Percentiles rank a stretch among this genome's conserved stretches.
phyloP scores from a whole-genome alignment of 2,888 invertebrate genomes.

The Achlya flavicornis region DNA sequence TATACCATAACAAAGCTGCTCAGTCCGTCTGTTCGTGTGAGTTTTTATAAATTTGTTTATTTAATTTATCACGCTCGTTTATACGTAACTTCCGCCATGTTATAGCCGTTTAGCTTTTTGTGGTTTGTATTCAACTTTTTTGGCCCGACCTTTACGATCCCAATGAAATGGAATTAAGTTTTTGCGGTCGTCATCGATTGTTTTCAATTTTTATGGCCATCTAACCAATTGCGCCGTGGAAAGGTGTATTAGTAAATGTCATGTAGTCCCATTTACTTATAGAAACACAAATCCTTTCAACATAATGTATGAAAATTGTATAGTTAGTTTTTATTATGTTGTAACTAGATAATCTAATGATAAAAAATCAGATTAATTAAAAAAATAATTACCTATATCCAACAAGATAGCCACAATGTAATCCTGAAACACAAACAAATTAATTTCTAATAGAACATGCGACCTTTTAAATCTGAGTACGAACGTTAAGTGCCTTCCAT shows the following conservation, averaged over 20 bases:
- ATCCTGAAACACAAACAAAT: slow-evolving; percentile 4
- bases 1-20: slow-evolving; percentile 54
- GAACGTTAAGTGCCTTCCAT: slow-evolving; percentile 80
- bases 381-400: background rate
- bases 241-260: too few relatives aligned
- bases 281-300: too few relatives aligned
- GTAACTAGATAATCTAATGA: background rate
- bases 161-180: slow-evolving; percentile 65
- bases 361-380: background rate
- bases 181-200: slow-evolving; percentile 57
- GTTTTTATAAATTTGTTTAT: slow-evolving; percentile 82
- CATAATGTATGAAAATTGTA: too few relatives aligned
- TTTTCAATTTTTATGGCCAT: slow-evolving; percentile 52
- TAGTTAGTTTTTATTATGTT: too few relatives aligned
- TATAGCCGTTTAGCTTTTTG: slow-evolving; percentile 79
- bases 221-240: slow-evolving; percentile 22
- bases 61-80: slow-evolving; percentile 82
- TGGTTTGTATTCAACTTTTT: slow-evolving; percentile 65
- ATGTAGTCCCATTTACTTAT: too few relatives aligned
- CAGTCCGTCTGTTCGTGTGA: slow-evolving; percentile 59
- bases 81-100: slow-evolving; percentile 77
- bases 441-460: slow-evolving; percentile 53
- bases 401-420: background rate
- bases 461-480: slow-evolving; percentile 65
- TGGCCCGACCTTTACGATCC: slow-evolving; percentile 49